Evolutionary conservation across 2,797 vertebrate species (phyloP).

Genomic region (Mormyrus hasselquistii): DNA sequence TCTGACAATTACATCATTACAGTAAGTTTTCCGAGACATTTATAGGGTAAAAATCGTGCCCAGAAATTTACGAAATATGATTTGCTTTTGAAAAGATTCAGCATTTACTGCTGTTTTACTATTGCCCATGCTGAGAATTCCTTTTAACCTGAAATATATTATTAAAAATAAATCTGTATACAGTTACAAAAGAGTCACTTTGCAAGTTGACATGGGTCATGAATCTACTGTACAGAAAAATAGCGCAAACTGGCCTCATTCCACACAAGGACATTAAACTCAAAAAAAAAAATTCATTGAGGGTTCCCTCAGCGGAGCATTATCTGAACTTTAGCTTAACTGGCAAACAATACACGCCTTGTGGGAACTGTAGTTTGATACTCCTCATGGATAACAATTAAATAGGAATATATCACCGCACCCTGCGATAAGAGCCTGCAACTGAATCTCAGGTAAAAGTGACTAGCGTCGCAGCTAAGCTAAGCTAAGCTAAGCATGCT

Average conservation of each 20-base stretch:
- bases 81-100: too few relatives aligned
- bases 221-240: background rate
- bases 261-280: slow-evolving; percentile 1
- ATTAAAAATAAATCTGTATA: background rate
- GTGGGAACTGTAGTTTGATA: background rate
- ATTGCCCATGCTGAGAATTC: background rate
- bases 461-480: background rate
- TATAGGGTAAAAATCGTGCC: background rate
- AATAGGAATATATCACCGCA: background rate
- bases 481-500: background rate
- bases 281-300: background rate
- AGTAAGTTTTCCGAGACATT: background rate
- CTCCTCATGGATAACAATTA: background rate
- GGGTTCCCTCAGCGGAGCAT: background rate
- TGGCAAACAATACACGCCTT: background rate
- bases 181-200: background rate
- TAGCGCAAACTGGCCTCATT: background rate
- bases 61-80: background rate
- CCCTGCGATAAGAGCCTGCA: background rate
- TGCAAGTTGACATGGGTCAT: background rate
- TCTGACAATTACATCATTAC: background rate
- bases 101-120: background rate
- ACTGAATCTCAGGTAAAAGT: background rate
- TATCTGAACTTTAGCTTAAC: background rate
- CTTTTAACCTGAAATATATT: background rate